A percentile compares a stretch with the other conserved stretches of the same genome.
Evolutionary conservation across 1,140 invertebrate genomes (phyloP).

Genomic region (Mycetomoellerius zeteki): DNA sequence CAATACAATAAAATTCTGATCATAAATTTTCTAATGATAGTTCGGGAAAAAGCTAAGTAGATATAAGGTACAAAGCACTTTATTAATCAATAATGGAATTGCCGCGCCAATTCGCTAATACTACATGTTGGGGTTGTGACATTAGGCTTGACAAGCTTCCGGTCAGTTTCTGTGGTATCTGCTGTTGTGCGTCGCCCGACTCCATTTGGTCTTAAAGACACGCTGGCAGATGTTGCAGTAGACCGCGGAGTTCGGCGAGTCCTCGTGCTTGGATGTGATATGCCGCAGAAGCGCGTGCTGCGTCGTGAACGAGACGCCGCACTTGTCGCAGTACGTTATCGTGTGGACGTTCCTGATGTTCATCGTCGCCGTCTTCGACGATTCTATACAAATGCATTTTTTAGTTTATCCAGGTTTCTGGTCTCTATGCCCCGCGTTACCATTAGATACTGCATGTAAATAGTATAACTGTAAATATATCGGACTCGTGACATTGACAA

Average conservation of each 20-base stretch:
- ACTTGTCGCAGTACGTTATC: constrained; percentile 72
- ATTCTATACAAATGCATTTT: constrained; percentile 71
- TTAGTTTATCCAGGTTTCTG: constrained; percentile 58
- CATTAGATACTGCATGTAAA: neutral
- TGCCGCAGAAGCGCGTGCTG: constrained; percentile 78
- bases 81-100: neutral
- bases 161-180: constrained; percentile 76
- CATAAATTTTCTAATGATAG: neutral
- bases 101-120: neutral
- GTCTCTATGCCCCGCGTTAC: neutral
- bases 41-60: neutral
- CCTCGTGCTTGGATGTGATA: constrained; percentile 78
- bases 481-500: neutral
- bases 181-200: constrained; percentile 79
- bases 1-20: neutral
- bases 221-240: constrained; percentile 78
- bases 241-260: constrained; percentile 68
- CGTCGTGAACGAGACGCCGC: constrained; percentile 77
- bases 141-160: too few species aligned
- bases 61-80: neutral
- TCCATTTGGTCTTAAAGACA: constrained; percentile 81
- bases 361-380: constrained; percentile 23
- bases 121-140: neutral
- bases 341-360: constrained; percentile 54
- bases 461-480: neutral